phyloP scores from a whole-genome alignment of 1,140 invertebrate genomes.

The Drosophila ananassae region DNA sequence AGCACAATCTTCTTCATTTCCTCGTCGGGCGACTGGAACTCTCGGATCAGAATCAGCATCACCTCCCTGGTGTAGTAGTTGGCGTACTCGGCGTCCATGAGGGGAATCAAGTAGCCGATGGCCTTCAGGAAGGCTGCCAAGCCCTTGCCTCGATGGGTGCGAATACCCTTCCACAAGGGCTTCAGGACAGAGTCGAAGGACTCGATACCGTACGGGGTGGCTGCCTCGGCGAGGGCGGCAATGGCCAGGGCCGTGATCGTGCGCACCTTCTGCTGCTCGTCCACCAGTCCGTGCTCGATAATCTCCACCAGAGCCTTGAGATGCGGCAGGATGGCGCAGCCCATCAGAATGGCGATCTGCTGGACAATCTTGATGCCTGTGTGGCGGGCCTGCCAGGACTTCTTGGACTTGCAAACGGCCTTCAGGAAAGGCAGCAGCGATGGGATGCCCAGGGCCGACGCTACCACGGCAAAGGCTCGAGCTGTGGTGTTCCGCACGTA shows the following conservation, averaged over 20 bases:
- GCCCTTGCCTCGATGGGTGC: constrained; percentile 99
- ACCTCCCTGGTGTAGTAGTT: constrained; percentile 99
- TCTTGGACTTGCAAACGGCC: constrained; percentile 99
- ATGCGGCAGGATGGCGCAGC: constrained; percentile 99
- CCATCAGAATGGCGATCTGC: constrained; percentile 99
- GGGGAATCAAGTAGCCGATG: constrained; percentile 99
- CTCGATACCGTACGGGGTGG: constrained; percentile 99
- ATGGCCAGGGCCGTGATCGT: constrained; percentile 99
- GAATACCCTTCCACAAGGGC: constrained; percentile 99
- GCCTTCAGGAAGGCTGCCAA: constrained; percentile 99
- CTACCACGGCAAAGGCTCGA: constrained; percentile 99
- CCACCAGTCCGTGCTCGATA: constrained; percentile 97
- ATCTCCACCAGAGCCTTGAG: constrained; percentile 99
- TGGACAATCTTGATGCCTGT: constrained; percentile 99
- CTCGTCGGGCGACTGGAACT: constrained; percentile 99
- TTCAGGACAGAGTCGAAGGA: constrained; percentile 99
- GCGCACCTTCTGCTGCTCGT: constrained; percentile 95
- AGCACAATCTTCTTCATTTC: constrained; percentile 99
- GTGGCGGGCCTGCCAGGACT: constrained; percentile 99
- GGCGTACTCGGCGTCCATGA: constrained; percentile 99
- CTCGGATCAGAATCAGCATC: constrained; percentile 99
- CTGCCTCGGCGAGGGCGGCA: constrained; percentile 98
- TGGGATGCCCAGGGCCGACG: constrained; percentile 99
- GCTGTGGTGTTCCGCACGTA: constrained; percentile 99
- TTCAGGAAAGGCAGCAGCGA: constrained; percentile 99